Evolutionary conservation across 2,888 invertebrate species (phyloP), one percentile per base, ranked within the genome.

Genomic region (Trichopria drosophilae): DNA sequence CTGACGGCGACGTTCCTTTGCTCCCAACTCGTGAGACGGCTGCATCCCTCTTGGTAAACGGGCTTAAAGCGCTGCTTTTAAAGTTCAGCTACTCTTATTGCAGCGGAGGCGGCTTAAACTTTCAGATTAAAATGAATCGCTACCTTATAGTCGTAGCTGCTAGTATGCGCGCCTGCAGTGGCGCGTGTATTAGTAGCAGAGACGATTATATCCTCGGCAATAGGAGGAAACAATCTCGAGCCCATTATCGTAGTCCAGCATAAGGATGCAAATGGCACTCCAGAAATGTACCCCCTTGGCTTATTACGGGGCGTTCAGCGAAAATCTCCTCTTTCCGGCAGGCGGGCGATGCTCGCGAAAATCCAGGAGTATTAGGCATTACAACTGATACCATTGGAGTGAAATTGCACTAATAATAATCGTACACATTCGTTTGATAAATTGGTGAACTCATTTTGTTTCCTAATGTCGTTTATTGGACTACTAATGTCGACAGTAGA

Each of bases 141-240:
- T 59, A 52, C 50, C 56, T 54, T 56, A 43, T 42, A 57, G 53
- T 50, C 46, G 41, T 43, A 32, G 19, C 23, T 19, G 5, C 22
- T 39, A 15, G 12, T 20, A 23, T 18, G 24, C 24, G 16, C 15
- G 9, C 19, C 19, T 23, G 13, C 39, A 13, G 39, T 39, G 24
- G 24, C 23, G 37, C 37, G 37, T 24, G 24, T 37, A 37, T 37
- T 37, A 50, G 36, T 47, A 53, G 45, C 39, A 55, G 51, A 53
- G 55, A 65, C 65, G 63, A 65, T 67, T 65, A 62, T 65, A 63
- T 66, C 60, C 62, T 48, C 51, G 56, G 55, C 60, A 66, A 67
- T 66, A 66, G 65, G 66, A 63, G 65, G 63, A 65, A 66, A 66
- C 66, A 66, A 67, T 66, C 67, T 63, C 61, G 51, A 61, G 58